A percentile compares a stretch with the other conserved stretches of the same genome.
phyloP scores from a whole-genome alignment of 1,140 invertebrate genomes.

The Gonioctena quinquepunctata region DNA sequence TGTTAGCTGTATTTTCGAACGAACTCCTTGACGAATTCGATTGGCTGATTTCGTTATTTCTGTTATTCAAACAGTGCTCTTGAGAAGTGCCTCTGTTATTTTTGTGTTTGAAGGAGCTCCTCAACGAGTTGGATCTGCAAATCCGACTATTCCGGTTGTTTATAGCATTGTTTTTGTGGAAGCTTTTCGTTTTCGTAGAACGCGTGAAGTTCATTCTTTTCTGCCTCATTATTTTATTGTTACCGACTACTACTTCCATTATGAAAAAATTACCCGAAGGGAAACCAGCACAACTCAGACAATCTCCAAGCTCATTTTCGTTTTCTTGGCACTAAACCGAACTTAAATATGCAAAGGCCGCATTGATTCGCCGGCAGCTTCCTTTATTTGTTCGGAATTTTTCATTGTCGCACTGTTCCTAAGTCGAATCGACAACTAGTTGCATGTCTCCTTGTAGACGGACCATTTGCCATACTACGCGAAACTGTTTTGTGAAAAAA shows the following conservation, averaged over 20 bases:
- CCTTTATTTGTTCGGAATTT: background rate
- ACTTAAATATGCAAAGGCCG: background rate
- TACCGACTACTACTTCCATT: conserved; percentile 4
- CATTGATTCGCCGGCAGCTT: background rate
- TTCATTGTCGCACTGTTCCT: background rate
- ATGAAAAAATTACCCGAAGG: conserved; percentile 2
- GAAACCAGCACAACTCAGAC: background rate
- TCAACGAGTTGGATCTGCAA: background rate
- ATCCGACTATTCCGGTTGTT: conserved; percentile 2
- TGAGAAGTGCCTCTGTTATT: background rate
- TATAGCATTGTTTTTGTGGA: background rate
- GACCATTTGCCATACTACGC: background rate
- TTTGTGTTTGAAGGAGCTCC: conserved; percentile 11
- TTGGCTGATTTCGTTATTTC: background rate
- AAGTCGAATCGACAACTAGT: background rate
- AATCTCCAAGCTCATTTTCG: background rate
- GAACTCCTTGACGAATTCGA: background rate
- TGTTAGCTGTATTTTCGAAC: background rate
- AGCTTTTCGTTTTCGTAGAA: conserved; percentile 8
- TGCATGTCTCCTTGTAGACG: background rate
- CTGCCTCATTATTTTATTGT: background rate
- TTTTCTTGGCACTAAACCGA: background rate
- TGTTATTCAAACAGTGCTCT: background rate
- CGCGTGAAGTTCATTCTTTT: background rate
- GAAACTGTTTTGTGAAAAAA: background rate